Base-by-base conservation (phyloP, 2,113 vertebrate genomes). In the Tachuris rubrigastra region DNA sequence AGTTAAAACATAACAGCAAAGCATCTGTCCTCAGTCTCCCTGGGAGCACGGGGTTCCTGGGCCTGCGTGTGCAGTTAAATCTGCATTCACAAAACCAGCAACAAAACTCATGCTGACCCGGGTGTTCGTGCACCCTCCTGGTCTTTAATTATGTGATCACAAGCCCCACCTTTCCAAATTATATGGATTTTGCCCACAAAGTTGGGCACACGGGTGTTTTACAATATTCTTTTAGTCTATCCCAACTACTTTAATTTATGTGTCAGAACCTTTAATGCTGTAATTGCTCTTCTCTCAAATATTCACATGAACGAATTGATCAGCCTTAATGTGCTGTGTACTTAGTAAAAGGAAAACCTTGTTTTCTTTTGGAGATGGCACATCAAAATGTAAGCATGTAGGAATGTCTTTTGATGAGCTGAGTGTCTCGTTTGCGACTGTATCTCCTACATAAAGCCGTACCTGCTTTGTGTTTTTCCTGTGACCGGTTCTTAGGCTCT, bases 41-140 rank as follows among this genome's bases (percentile, higher is more conserved):
- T 0, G 0, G 35, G 53, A 83, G 33, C 15, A 31, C 0, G 0
- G 12, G 14, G 31, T 27, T 81, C 59, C 39, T 67, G 46, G 23
- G 19, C 13, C 16, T 65, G 28, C 0, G 0, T 28, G 25, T n/a
- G 41, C 42, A 22, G 14, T 11, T 67, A 46, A 63, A 55, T 5
- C 28, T 49, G 30, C 8, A 2, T 10, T 46, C 72, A 66, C 67
- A 67, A 72, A 83, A 79, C 8, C 60, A 37, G 10, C 3, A 1
- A 58, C 41, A 79, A 89, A 90, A 18, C 20, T 41, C 59, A 12
- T 17, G 24, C 53, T 67, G 16, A 71, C 18, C 37, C 2, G 1
- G 28, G 12, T 30, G 52, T 50, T 67, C 76, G 67, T 6, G 1
- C 47, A 47, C 59, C 25, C 27, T 69, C 2, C 0, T 10, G 24